phyloP scores from a whole-genome alignment of 2,797 vertebrate species.

The Halcyon leucocephala region DNA sequence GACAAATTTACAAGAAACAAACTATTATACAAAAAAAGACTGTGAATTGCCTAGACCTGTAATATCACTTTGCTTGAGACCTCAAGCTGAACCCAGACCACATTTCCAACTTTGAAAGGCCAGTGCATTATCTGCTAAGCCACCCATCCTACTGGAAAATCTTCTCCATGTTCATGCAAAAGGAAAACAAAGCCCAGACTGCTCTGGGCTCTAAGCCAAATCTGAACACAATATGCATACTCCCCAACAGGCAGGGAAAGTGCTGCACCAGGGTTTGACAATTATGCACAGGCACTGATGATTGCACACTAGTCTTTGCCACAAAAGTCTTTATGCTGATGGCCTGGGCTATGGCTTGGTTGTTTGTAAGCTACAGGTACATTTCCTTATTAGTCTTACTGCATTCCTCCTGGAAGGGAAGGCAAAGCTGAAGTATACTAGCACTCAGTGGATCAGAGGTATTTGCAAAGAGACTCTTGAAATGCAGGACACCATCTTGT shows the following conservation, averaged over 20 bases:
- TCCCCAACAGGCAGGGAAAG: neutral
- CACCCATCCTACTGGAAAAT: slow-evolving; percentile 55
- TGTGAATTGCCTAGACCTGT: neutral
- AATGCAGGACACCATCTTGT: neutral
- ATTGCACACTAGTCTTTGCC: neutral
- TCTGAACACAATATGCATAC: neutral
- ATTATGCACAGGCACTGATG: neutral
- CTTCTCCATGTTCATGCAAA: slow-evolving; percentile 32
- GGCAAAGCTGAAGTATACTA: neutral
- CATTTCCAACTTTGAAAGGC: slow-evolving; percentile 2
- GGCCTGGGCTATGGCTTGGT: neutral
- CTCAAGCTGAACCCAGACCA: slow-evolving; percentile 55
- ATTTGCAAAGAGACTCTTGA: neutral
- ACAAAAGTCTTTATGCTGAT: neutral
- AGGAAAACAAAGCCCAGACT: slow-evolving; percentile 55
- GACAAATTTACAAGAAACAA: neutral
- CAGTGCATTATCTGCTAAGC: slow-evolving; percentile 51
- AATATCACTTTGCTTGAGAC: slow-evolving; percentile 12
- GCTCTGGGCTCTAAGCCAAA: slow-evolving; percentile 56
- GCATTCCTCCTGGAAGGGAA: neutral
- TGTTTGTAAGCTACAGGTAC: neutral
- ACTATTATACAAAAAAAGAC: neutral
- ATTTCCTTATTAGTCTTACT: neutral
- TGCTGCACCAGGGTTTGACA: neutral
- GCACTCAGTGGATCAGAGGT: neutral